Evolutionary conservation across 2,888 invertebrate genomes (phyloP), one percentile per base, ranked within the genome.

Genomic region (Brenthis ino): DNA sequence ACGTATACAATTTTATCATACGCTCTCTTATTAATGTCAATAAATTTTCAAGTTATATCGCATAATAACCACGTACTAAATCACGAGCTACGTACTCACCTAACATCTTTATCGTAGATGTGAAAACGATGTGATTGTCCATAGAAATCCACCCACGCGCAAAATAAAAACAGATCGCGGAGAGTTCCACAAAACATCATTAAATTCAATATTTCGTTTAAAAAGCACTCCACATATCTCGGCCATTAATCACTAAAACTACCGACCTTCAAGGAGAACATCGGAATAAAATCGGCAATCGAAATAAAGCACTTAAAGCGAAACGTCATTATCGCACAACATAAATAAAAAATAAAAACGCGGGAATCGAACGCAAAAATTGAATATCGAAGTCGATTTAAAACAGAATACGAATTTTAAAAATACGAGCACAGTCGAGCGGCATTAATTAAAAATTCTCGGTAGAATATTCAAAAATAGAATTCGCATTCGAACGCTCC

Each of bases 391-490:
- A 89, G 81, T 89, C 87, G 89, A 91, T 92, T 92, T 92, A 90
- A 91, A 91, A 88, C 89, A 89, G 90, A 89, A 90, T 89, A 87
- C 89, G 88, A 90, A 87, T 88, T 91, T 92, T 88, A 88, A 91
- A 91, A 91, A 91, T 91, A 91, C 89, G 89, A 89, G 87, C 89
- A 83, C 87, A 87, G 85, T 85, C 85, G 85, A 87, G 84, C 90
- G 86, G 91, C 91, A 92, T 93, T 92, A 93, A 93, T 93, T 93
- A 93, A 93, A 92, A 91, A 93, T 93, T 93, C 93, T 91, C 91
- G 91, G 93, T 93, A 92, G 91, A 93, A 93, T 91, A 93, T 93
- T 91, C 93, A 90, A 90, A 91, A 92, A 93, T 93, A 93, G 92
- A 91, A 91, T 93, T 90, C 91, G 91, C 91, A 91, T 90, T 91